Evolutionary conservation across 2,888 invertebrate genomes (phyloP), one percentile per base, ranked within the genome.

Genomic region (Heliconius ismenius): DNA sequence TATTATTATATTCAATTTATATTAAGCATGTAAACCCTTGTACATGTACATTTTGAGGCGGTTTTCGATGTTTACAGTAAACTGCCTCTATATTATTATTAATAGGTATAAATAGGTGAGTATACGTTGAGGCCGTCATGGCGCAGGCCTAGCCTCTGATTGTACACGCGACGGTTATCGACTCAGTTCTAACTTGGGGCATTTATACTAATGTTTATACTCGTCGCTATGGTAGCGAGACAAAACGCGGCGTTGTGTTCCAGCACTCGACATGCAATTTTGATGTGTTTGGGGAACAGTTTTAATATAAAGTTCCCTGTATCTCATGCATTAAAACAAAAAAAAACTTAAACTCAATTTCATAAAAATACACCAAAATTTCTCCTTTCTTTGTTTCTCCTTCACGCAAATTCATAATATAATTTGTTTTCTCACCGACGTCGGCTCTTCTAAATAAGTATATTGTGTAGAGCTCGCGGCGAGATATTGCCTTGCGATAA

Each of bases 401-500:
- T n/a, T 58, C n/a, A 58, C 10, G n/a, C 58, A 67, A 67, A n/a
- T 24, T 36, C 43, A 18, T 49, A 26, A 43, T 4, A 68, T 9
- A 68, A 68, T 68, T 68, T 26, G 26, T 24, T 18, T 26, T 24
- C 18, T 4, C 18, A 4, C 6, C 68, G 11, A 49, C 39, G 43
- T 21, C 15, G 26, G 43, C 43, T 28, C 63, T 28, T 2, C 13
- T 62, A 26, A 13, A 62, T 63, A 49, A 49, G 49, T 49, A 43
- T 26, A 68, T 68, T 13, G 43, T 18, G 13, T 24, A 43, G 13
- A 4, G 68, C 68, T 68, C 49, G 68, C 43, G 68, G 68, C 68
- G 43, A 49, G 68, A 49, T 43, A 68, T 49, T 68, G 68, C 68
- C 43, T 68, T n/a, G 11, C 68, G 43, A 68, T 49, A 68, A 68